Evolutionary conservation across 2,888 invertebrate genomes (phyloP).

Genomic region (Acleris literana): DNA sequence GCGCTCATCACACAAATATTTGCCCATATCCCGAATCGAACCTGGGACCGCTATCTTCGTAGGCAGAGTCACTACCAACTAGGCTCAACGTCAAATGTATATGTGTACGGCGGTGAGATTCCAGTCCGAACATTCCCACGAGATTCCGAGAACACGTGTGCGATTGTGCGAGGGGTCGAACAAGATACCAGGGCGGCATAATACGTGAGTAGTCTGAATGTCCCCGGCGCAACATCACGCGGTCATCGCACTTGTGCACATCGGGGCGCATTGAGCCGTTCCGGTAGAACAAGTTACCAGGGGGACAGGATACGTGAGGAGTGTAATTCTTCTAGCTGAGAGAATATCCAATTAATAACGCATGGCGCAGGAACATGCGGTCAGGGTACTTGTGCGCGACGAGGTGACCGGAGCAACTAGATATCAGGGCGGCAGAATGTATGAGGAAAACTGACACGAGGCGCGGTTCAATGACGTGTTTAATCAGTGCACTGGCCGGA

Average conservation of each 20-base stretch:
- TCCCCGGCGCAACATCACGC: conserved; percentile 48
- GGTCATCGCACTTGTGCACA: conserved; percentile 74
- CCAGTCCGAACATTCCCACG: too few relatives aligned
- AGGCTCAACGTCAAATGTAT: too few relatives aligned
- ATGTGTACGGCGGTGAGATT: too few relatives aligned
- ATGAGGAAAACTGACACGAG: neutral
- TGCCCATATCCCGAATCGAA: too few relatives aligned
- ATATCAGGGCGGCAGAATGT: neutral
- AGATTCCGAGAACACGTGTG: too few relatives aligned
- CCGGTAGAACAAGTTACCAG: conserved; percentile 9
- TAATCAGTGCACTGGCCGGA: too few relatives aligned
- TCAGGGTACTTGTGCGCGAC: neutral
- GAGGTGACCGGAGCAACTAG: neutral
- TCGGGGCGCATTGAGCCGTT: conserved; percentile 61
- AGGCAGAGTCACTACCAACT: too few relatives aligned
- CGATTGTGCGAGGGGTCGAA: neutral
- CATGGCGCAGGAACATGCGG: too few relatives aligned
- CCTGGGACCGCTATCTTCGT: too few relatives aligned
- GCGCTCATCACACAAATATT: too few relatives aligned
- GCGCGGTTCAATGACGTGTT: too few relatives aligned
- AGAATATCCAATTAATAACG: too few relatives aligned
- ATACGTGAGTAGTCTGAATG: neutral
- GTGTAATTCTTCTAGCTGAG: conserved; percentile 42
- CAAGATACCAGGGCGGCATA: neutral
- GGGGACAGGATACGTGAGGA: neutral